phyloP scores from a whole-genome alignment of 1,140 invertebrate genomes.

The Microplitis demolitor region DNA sequence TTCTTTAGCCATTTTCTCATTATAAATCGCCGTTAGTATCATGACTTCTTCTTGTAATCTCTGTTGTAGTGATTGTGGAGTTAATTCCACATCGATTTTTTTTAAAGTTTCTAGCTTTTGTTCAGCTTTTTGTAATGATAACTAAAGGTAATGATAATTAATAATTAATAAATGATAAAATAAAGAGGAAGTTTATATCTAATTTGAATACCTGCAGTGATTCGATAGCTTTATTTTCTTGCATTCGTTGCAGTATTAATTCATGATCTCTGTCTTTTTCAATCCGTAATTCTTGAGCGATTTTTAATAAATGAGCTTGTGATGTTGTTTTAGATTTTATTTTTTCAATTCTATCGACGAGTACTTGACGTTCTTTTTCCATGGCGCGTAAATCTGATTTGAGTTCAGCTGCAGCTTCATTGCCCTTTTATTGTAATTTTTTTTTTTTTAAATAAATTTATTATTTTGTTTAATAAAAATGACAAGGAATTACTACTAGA shows the following conservation, averaged over 20 bases:
- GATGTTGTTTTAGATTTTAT: conserved; percentile 58
- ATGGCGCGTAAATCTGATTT: conserved; percentile 81
- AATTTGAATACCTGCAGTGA: conserved; percentile 42
- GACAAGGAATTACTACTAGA: too few species aligned
- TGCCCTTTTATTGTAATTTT: conserved; percentile 33
- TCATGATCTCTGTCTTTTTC: conserved; percentile 78
- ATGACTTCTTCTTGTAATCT: conserved; percentile 79
- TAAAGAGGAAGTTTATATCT: too few species aligned
- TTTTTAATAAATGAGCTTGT: conserved; percentile 64
- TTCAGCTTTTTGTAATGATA: conserved; percentile 47
- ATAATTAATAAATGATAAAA: not conserved
- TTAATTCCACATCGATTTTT: conserved; percentile 61
- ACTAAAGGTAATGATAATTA: conserved; percentile 31
- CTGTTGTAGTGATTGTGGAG: conserved; percentile 65
- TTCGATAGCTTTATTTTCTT: conserved; percentile 46
- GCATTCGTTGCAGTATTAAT: conserved; percentile 58
- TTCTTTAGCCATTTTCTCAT: conserved; percentile 81
- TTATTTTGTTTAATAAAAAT: too few species aligned
- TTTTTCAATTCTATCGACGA: conserved; percentile 74
- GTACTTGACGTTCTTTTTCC: conserved; percentile 82
- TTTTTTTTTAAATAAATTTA: not conserved
- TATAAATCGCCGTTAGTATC: conserved; percentile 68
- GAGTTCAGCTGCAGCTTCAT: conserved; percentile 67
- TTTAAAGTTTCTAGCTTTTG: conserved; percentile 49
- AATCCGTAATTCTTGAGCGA: conserved; percentile 70